Evolutionary conservation across 2,888 invertebrate species (phyloP), one percentile per base, ranked within the genome.

Genomic region (Euzetes globulus): DNA sequence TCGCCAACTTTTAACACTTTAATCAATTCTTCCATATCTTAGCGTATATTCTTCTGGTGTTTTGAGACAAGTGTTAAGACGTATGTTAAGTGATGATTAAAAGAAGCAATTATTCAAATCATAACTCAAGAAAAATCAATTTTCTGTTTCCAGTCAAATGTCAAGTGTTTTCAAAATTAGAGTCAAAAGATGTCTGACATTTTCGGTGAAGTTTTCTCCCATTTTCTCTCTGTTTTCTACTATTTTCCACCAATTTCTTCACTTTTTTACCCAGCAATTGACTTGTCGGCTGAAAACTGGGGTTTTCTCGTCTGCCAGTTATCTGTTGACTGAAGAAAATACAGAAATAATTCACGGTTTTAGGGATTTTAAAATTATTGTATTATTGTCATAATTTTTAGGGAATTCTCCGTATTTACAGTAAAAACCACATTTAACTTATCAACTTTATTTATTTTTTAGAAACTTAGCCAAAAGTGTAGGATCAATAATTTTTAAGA

Each of bases 101-200:
- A 47, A 11, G 17, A 9, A 13, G 3, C 2, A 15, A 15, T 47
- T 15, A 50, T 7, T n/a, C 17, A 50, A 50, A 50, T 13, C 50
- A 19, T 50, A 50, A 17, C 17, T 50, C n/a, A 7, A 13, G 41
- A 13, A 41, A 41, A 41, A 41, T n/a, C 4, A 50, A 19, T 50
- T n/a, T n/a, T n/a, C n/a, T 50, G n/a, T 19, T n/a, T 50, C n/a
- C 50, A 50, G 3, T 50, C 50, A 50, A 50, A 50, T 50, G 50
- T 50, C 50, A 50, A 50, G 19, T 50, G 50, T 50, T 50, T 50
- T 50, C 50, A 50, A 50, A 50, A 50, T n/a, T 50, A 17, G 50
- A 50, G 50, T n/a, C 19, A 50, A 50, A 50, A 50, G 41, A 50
- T 50, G 50, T 50, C 50, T 50, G 50, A 50, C 50, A 50, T 50